Conservation (phyloP, 2,797 vertebrate species). For the Cuniculus paca region DNA sequence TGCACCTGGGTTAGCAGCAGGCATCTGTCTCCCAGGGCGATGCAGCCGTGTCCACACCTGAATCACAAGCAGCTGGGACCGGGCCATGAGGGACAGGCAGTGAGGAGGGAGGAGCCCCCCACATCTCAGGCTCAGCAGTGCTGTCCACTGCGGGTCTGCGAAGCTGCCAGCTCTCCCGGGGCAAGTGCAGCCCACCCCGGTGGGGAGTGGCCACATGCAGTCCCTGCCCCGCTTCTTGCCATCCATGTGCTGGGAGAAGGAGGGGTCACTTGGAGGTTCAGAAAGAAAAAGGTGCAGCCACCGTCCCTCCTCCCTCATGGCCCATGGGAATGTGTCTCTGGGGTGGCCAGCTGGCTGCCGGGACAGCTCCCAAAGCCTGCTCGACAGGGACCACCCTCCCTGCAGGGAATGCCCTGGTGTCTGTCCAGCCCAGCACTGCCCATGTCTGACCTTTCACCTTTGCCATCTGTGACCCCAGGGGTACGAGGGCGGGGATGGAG, state of each 20-base stretch:
- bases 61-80: not conserved
- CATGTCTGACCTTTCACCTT: not conserved
- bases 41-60: not conserved
- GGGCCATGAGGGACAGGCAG: not conserved
- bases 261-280: no score
- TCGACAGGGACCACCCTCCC: not conserved
- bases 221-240: not conserved
- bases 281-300: not conserved
- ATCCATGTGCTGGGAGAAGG: no score
- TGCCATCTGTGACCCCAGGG: not conserved
- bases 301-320: not conserved
- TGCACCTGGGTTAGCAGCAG: not conserved
- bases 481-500: not conserved
- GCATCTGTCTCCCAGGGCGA: rapidly evolving
- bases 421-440: not conserved
- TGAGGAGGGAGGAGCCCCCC: no score
- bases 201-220: not conserved
- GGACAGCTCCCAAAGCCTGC: not conserved
- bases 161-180: no score
- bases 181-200: not conserved
- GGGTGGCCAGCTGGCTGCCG: not conserved
- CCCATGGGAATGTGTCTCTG: not conserved
- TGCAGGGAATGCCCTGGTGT: rapidly evolving
- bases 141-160: rapidly evolving
- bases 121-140: not conserved